Percentiles rank a stretch among this genome's conserved stretches.
Conservation (phyloP, 2,797 vertebrate genomes). For the Atherinosoma microstoma region DNA sequence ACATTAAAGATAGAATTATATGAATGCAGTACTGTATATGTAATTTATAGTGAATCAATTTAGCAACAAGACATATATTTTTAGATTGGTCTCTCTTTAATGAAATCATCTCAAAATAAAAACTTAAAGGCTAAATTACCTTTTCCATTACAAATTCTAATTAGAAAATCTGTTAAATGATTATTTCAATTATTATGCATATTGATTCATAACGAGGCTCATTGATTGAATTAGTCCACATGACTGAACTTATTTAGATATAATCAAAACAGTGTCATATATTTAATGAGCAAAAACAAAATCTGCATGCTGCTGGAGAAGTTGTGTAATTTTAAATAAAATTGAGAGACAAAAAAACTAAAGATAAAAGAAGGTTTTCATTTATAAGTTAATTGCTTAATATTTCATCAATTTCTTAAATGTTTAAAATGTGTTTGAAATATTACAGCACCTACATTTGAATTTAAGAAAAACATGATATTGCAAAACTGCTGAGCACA, state of each 20-base stretch:
- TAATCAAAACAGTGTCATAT: slow-evolving; percentile 36
- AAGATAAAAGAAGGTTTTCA: neutral
- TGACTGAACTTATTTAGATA: slow-evolving; percentile 40
- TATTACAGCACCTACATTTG: neutral
- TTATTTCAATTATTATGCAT: slow-evolving; percentile 55
- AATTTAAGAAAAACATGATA: slow-evolving; percentile 7
- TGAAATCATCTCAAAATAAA: slow-evolving; percentile 9
- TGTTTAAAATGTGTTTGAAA: neutral
- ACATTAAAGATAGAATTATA: slow-evolving; percentile 10
- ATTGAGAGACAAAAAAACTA: slow-evolving; percentile 16
- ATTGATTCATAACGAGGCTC: slow-evolving; percentile 49
- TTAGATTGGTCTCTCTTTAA: slow-evolving; percentile 11
- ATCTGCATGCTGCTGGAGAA: slow-evolving; percentile 37
- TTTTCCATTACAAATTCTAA: slow-evolving; percentile 39
- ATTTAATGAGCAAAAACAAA: too few species aligned
- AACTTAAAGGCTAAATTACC: slow-evolving; percentile 14
- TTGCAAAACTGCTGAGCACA: slow-evolving; percentile 5
- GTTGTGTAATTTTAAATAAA: slow-evolving; percentile 38
- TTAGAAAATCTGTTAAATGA: slow-evolving; percentile 31
- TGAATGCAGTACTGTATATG: too few species aligned
- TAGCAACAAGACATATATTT: slow-evolving; percentile 2
- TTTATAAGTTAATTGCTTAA: neutral
- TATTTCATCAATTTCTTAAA: neutral
- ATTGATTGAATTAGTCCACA: slow-evolving; percentile 52
- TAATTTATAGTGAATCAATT: slow-evolving; percentile 6